Evolutionary conservation across 2,888 invertebrate species (phyloP), one percentile per base, ranked within the genome.

Genomic region (Lochmaea capreae): DNA sequence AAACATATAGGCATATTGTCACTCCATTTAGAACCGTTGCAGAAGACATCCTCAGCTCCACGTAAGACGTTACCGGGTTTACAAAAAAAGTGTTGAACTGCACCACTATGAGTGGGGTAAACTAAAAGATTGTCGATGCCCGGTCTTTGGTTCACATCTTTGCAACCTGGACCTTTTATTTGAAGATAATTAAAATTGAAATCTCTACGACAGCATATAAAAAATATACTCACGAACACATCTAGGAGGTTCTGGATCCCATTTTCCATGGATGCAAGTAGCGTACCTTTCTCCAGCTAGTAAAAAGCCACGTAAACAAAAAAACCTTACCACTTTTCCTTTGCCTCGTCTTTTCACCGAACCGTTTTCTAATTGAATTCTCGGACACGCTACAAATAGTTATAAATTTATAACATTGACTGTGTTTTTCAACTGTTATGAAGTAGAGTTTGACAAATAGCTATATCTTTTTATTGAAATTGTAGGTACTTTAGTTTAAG

Each of bases 21-120:
- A 81, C 93, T 94, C 95, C 95, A 96, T 0, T 83, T 83, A 0
- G 76, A 81, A 0, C 95, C 95, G 80, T 95, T 90, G 84, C 96
- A 96, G 84, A 90, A 94, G n/a, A 93, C 86, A 1, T 88, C 88
- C 0, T 88, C 79, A 0, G 90, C 89, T 0, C 95, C 95, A 0
- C 89, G 86, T 22, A 93, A 84, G 39, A 86, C 84, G 83, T 90
- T 92, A 0, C 91, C 91, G 0, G 93, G 90, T 67, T 90, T 86
- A 83, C 96, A 96, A 82, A 91, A 91, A 75, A 92, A 90, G 73
- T 90, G 88, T 1, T 92, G 84, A 82, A 91, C 90, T 0, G 92
- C 91, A 0, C 90, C 89, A 0, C 87, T 84, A 79, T 89, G 89
- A 12, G 88, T 88, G 0, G 87, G 82, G 43, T 89, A 86, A 6